A percentile compares a stretch with the other conserved stretches of the same genome.
These are phyloP conservation scores for Aporophyla lueneburgensis DNA, from an alignment of 2,888 invertebrate species.

Conservation along the genomic window DNA sequence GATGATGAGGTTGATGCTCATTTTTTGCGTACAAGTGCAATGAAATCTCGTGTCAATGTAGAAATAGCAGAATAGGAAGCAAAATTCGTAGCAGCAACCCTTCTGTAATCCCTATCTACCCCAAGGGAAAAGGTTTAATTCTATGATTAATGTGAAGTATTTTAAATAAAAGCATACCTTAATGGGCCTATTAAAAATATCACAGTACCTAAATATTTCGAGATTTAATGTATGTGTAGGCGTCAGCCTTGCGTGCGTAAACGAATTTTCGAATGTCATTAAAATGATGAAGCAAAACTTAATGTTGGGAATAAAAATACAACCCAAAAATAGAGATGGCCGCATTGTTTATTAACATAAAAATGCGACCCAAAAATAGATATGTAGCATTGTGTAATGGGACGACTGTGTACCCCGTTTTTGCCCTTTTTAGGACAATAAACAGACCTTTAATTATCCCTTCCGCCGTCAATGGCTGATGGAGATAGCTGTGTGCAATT, in stretches of 20 bases:
- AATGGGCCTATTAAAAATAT: conserved; percentile 40
- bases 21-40: conserved; percentile 4
- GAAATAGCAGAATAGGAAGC: background rate
- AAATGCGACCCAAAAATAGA: conserved; percentile 43
- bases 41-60: background rate
- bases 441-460: conserved; percentile 64
- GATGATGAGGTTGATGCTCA: background rate
- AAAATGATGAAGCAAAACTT: conserved; percentile 51
- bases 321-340: conserved; percentile 36
- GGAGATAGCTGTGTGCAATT: conserved; percentile 47
- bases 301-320: conserved; percentile 45
- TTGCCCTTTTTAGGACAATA: conserved; percentile 57
- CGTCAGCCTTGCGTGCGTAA: conserved; percentile 65
- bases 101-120: background rate
- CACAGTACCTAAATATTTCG: conserved; percentile 27
- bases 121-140: background rate
- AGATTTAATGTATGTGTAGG: conserved; percentile 53
- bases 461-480: conserved; percentile 54
- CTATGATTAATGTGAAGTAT: conserved; percentile 3
- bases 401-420: conserved; percentile 16
- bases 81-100: background rate
- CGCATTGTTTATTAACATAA: conserved; percentile 33
- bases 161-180: conserved; percentile 25
- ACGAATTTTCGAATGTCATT: conserved; percentile 53
- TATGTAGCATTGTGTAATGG: conserved; percentile 28